Base-by-base conservation (phyloP, 1,140 invertebrate species). In the Rhyacophila brunnea region DNA sequence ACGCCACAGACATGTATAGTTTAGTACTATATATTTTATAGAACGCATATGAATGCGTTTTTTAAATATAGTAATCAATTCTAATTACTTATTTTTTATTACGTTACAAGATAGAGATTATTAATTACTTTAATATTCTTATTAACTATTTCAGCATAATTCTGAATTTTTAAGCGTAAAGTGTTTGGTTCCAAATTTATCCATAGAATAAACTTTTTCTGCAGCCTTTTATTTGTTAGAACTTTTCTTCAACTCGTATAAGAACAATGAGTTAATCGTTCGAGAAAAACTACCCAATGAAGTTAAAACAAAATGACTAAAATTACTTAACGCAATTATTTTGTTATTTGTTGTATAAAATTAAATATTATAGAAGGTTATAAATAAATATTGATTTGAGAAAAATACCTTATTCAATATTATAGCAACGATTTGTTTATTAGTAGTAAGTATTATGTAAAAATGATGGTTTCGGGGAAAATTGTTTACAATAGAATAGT, bases 1-100 rank as follows among this genome's bases (percentile, higher is more conserved):
- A 64, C 62, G 62, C 62, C 62, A 64, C 62, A 64, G 54, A 64
- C 62, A 63, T 17, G 52, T 45, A 63, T 52, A 46, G 13, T 47
- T 62, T 35, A 42, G 40, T 34, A 45, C 44, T 20, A 55, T 44
- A 43, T 57, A 49, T 62, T 51, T 62, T 28, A 45, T 46, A n/a
- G 49, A 53, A 52, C 55, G 56, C 60, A 63, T 62, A 51, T 20
- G 55, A 53, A 50, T 32, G 46, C 52, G 52, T 11, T 43, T 18
- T 36, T 45, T 46, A 36, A 10, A 28, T 6, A 17, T 6, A 15
- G 5, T 15, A 45, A 45, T 15, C n/a, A 45, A 45, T 10, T n/a
- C n/a, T n/a, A n/a, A n/a, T 45, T 45, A 2, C 13, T 15, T 17
- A 45, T 19, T 4, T 45, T 17, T 45, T 17, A 17, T 40, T 6